Base-by-base conservation (phyloP, 2,113 vertebrate species). In the Oncorhynchus kisutch region DNA sequence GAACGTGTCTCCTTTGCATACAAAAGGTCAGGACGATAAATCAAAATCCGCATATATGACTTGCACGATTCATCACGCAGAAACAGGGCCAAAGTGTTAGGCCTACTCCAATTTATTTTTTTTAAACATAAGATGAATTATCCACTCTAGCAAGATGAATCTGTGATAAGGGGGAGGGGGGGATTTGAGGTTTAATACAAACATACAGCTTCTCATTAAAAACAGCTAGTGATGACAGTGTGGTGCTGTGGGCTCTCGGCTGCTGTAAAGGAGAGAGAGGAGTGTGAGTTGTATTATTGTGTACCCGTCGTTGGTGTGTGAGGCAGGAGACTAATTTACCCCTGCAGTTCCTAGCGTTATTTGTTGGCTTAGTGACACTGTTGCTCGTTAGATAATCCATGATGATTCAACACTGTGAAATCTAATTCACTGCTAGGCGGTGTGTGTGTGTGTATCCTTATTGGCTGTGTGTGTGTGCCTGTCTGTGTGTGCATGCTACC, bases 21-120 rank as follows among this genome's bases (percentile, higher is more conserved):
- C 87, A 85, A 93, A 94, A 94, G 93, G 93, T 94, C 92, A 92
- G 84, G 83, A 76, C 91, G 89, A 93, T 94, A 93, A 91, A 93
- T 94, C 93, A 92, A 87, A 86, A 87, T 88, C 86, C 49, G 70
- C 84, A 83, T 85, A 75, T 51, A 31, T 84, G 89, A 91, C 88
- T 90, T 11, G 65, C 75, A 75, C 81, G 88, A 93, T 93, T 93
- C 89, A 94, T 94, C 92, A 92, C 84, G 49, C 3, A 81, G 78
- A 73, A 79, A 78, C 74, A 81, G 84, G 86, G 91, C 87, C 84
- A 87, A 80, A 87, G 87, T 87, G 85, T 83, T 71, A 77, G 85
- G 82, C 77, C 84, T 86, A 90, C 90, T 92, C 92, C 39, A 90
- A 85, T 91, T 81, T 27, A 5, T 11, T 49, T 9, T 11, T 49